These are phyloP conservation scores for Cotesia congregata DNA, from an alignment of 2,888 invertebrate genomes.

Conservation along the genomic window DNA sequence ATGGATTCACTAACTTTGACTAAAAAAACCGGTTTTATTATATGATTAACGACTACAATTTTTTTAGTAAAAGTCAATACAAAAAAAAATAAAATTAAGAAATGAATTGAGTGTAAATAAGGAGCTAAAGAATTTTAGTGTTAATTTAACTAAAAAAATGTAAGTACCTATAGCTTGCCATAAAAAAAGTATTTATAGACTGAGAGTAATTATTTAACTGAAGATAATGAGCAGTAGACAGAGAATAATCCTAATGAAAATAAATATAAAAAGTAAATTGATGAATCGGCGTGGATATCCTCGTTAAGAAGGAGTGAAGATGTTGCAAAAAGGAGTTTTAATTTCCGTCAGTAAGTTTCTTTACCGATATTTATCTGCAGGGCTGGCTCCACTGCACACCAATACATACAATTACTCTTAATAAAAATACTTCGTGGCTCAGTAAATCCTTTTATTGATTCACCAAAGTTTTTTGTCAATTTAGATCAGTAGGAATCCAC, in stretches of 20 bases:
- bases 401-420: too few species aligned
- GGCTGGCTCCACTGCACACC: too few species aligned
- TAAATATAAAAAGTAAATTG: conserved; percentile 28
- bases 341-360: conserved; percentile 17
- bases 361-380: neutral
- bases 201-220: conserved; percentile 6
- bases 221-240: conserved; percentile 5
- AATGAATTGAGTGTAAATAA: neutral
- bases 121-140: too few species aligned
- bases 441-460: conserved; percentile 24
- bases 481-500: conserved; percentile 13
- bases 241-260: neutral
- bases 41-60: too few species aligned
- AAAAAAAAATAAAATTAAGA: neutral
- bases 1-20: too few species aligned
- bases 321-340: conserved; percentile 21
- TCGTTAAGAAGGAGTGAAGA: conserved; percentile 31
- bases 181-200: too few species aligned
- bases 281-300: conserved; percentile 37
- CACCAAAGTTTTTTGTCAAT: conserved; percentile 1
- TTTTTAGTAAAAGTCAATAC: neutral
- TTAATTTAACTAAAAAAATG: too few species aligned
- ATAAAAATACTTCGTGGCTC: too few species aligned
- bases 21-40: too few species aligned
- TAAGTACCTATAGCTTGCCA: too few species aligned